Evolutionary conservation across 1,140 invertebrate genomes (phyloP), one percentile per base, ranked within the genome.

Genomic region (Brachionus rubens): DNA sequence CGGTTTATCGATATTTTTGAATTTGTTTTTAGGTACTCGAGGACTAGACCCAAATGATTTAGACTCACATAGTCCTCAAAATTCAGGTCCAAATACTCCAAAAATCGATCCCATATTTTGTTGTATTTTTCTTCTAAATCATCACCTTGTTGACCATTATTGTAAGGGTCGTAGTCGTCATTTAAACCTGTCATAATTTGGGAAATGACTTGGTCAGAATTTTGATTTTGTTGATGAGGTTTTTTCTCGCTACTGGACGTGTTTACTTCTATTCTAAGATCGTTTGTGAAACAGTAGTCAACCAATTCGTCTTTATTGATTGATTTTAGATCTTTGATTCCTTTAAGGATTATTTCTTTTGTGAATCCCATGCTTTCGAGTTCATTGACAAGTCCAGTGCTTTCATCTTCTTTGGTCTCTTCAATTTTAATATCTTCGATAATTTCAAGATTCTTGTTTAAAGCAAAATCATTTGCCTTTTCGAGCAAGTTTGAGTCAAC

Each of bases 11-110:
- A 54, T 30, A 50, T 6, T 6, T 54, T n/a, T 6, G 30, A 50
- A 40, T 79, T 78, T 81, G 59, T 9, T 76, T 77, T 36, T 14
- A 48, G 40, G n/a, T 77, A 62, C 7, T 75, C 77, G 6, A 83
- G 70, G 6, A 81, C 79, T 1, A 80, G 56, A 3, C 80, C 81
- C 41, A 82, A 79, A 78, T 82, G 81, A 77, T 83, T 79, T 9
- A 82, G 67, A 79, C 81, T 82, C 2, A 82, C 78, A 78, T 81
- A 81, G 50, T 83, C 81, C 4, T 78, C 52, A 26, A 81, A 78
- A 78, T 80, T 81, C n/a, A 79, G 78, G 4, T 80, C 79, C n/a
- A 81, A 79, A 4, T 77, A 78, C 4, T 78, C 59, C 26, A 81
- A 65, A 76, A 82, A 82, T 7, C 65, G 76, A 0, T 76, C 59